Conservation (phyloP, 2,113 vertebrate species). For the human region DNA sequence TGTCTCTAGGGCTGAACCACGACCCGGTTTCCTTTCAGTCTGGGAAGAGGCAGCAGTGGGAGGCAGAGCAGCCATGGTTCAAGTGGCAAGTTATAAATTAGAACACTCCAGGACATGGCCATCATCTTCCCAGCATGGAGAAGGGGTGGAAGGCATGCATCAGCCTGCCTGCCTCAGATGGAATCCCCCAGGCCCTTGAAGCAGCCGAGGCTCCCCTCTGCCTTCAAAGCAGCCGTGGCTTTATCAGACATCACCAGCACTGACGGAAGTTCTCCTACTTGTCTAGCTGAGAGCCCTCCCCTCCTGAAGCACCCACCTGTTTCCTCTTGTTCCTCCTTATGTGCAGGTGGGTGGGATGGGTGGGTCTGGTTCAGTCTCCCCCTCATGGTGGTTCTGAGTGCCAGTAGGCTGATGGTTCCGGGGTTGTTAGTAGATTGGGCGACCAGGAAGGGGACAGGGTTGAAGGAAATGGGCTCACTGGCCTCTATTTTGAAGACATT, state of each 20-base stretch:
- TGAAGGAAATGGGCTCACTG: neutral
- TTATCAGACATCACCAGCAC: neutral
- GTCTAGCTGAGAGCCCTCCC: neutral
- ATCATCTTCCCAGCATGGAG: neutral
- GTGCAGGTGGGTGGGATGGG: no score
- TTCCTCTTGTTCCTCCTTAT: neutral
- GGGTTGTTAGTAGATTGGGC: neutral
- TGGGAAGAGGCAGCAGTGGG: neutral
- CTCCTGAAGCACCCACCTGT: neutral
- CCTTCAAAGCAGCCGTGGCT: neutral
- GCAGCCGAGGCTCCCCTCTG: fast-evolving
- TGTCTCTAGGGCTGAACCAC: neutral
- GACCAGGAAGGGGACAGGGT: neutral
- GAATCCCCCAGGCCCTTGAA: neutral
- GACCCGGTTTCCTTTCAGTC: neutral
- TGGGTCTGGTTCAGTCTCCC: neutral
- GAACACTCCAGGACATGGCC: fast-evolving
- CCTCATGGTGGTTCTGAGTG: neutral
- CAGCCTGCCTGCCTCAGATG: fast-evolving
- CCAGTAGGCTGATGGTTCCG: neutral
- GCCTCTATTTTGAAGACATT: neutral
- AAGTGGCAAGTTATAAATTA: neutral
- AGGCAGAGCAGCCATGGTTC: neutral
- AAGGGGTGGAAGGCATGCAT: neutral
- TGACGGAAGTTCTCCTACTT: neutral